Conservation (phyloP, 1,140 invertebrate species). For the Amyelois transitella region DNA sequence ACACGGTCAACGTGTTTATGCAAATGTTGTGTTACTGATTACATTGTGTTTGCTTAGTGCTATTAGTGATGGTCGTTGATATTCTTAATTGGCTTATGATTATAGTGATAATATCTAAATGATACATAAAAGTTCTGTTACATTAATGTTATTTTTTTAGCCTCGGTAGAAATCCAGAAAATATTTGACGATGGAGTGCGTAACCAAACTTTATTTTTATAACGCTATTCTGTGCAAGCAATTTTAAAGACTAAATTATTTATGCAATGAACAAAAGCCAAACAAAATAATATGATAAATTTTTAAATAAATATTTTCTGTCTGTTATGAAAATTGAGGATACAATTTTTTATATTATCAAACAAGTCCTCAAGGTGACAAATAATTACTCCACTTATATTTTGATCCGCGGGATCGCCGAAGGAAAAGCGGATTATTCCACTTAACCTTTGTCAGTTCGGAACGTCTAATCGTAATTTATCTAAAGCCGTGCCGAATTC, state of each 20-base stretch:
- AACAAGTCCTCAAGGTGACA: neutral
- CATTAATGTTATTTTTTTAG: too few relatives aligned
- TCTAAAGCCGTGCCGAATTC: neutral
- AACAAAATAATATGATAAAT: too few relatives aligned
- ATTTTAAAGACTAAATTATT: too few relatives aligned
- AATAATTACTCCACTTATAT: neutral
- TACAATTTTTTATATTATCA: neutral
- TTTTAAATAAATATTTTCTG: neutral
- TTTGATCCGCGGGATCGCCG: neutral
- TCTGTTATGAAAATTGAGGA: neutral
- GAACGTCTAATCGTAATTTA: neutral
- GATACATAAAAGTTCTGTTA: too few relatives aligned
- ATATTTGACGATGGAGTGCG: too few relatives aligned
- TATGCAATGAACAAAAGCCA: too few relatives aligned
- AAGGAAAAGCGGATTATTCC: neutral
- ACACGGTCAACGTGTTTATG: constrained; percentile 22
- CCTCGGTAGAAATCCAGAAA: too few relatives aligned
- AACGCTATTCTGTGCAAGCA: too few relatives aligned
- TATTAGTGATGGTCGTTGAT: constrained; percentile 3
- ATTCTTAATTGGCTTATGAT: neutral
- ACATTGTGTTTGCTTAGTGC: constrained; percentile 20
- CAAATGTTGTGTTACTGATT: constrained; percentile 21
- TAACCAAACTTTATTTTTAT: too few relatives aligned
- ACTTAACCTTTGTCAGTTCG: neutral
- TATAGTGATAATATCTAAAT: too few relatives aligned